These are phyloP conservation scores for Notiomystis cincta DNA, from an alignment of 2,113 vertebrate species.

Conservation along the genomic window DNA sequence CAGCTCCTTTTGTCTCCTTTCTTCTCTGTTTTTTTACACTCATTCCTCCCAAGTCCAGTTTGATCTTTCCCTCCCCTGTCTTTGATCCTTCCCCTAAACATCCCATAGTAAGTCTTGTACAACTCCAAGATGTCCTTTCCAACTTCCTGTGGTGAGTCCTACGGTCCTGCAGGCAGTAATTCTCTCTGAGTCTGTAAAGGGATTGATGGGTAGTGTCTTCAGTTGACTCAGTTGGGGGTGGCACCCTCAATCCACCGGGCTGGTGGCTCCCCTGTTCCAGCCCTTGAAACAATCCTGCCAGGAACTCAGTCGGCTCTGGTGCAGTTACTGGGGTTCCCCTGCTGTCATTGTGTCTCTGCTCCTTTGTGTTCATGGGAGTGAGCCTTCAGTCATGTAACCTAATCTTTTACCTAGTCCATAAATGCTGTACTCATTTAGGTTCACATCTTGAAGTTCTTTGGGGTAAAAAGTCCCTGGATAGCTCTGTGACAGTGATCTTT, in stretches of 20 bases:
- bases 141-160: not conserved
- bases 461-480: not conserved
- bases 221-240: not conserved
- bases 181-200: not conserved
- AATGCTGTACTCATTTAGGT: not conserved
- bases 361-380: not conserved
- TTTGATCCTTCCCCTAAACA: not conserved
- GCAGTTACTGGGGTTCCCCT: not conserved
- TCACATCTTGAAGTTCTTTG: not conserved
- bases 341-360: not conserved
- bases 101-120: not conserved
- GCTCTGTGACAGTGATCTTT: not conserved
- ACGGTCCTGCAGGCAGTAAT: not conserved
- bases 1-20: not conserved
- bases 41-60: not conserved
- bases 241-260: not conserved
- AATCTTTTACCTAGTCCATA: not conserved
- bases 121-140: not conserved
- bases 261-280: not conserved
- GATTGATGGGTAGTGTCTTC: not conserved
- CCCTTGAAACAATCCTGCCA: not conserved
- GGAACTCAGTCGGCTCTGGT: not conserved
- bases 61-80: not conserved
- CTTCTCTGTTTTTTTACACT: not conserved
- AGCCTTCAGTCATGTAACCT: not conserved